A percentile compares a stretch with the other conserved stretches of the same genome.
These are phyloP conservation scores for Agrochola lychnidis DNA, from an alignment of 2,888 invertebrate species.

Conservation along the genomic window DNA sequence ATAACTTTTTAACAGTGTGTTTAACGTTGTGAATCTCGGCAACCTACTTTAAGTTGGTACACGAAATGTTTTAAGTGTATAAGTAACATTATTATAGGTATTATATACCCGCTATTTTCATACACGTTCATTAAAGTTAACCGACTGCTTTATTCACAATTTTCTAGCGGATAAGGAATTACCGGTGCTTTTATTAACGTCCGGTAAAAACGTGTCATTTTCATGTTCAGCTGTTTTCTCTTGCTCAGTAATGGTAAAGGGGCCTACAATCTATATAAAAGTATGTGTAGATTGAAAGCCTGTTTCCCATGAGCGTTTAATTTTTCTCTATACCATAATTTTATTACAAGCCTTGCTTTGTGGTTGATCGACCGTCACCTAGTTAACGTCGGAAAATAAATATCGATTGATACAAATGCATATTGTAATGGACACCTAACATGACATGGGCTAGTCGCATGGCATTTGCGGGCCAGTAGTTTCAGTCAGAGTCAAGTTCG, in stretches of 20 bases:
- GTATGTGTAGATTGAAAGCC: too few relatives aligned
- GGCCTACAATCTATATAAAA: background rate
- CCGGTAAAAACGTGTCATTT: background rate
- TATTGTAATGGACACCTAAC: conserved; percentile 20
- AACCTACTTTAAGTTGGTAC: background rate
- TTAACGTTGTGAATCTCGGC: background rate
- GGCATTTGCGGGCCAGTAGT: too few relatives aligned
- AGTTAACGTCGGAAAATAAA: conserved; percentile 33
- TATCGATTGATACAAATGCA: conserved; percentile 41
- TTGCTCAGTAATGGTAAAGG: background rate
- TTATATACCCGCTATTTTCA: too few relatives aligned
- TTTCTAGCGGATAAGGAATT: background rate
- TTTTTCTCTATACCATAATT: background rate
- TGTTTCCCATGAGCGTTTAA: too few relatives aligned
- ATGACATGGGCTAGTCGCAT: conserved; percentile 9
- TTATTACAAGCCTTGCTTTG: conserved; percentile 7
- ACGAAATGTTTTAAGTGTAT: background rate
- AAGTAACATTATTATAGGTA: too few relatives aligned
- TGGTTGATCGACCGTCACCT: conserved; percentile 38
- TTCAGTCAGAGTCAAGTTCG: too few relatives aligned
- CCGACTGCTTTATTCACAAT: background rate
- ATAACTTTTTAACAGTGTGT: background rate
- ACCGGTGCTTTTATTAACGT: background rate
- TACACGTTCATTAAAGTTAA: background rate
- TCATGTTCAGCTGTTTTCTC: background rate